Base-by-base conservation (phyloP, 2,888 invertebrate species). In the Agapostemon virescens region DNA sequence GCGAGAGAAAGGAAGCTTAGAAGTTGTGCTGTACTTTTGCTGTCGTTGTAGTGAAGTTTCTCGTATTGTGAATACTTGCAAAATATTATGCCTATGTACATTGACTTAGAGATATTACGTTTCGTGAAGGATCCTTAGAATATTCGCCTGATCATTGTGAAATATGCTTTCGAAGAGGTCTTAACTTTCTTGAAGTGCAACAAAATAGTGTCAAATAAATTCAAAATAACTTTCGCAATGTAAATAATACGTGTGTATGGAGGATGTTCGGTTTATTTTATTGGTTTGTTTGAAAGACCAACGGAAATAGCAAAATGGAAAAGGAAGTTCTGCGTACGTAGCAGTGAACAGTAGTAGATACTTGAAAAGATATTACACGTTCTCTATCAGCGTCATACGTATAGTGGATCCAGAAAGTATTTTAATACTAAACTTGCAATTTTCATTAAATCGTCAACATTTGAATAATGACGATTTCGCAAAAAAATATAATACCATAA, bases 1-100 rank as follows among this genome's bases (percentile, higher is more conserved):
- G 61, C 61, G 33, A 42, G 33, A 42, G 26, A 69, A 30, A 40
- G n/a, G n/a, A 52, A 49, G 52, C 52, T 69, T 26, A 67, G 61
- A 40, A 40, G 38, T 40, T 7, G 42, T 67, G 66, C n/a, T 36
- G 30, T 45, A 45, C n/a, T 67, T 45, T 36, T 38, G n/a, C 33
- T 72, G 17, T 42, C 9, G 33, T 69, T 63, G 26, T 26, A 49
- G 17, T 36, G 6, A 61, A 11, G 33, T 61, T 45, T 26, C 38
- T 26, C 26, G n/a, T 49, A 61, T 30, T 40, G 26, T n/a, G 38
- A 11, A 26, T 26, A 74, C 30, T 52, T 55, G n/a, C 7, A 40
- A 55, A 11, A 64, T 36, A 66, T 26, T 63, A 26, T 38, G 30
- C 17, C 7, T 30, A 30, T 20, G 17, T 17, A 33, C 26, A 58